These are phyloP conservation scores for Rhipidura dahli DNA, from an alignment of 2,113 vertebrate genomes.

Conservation along the genomic window DNA sequence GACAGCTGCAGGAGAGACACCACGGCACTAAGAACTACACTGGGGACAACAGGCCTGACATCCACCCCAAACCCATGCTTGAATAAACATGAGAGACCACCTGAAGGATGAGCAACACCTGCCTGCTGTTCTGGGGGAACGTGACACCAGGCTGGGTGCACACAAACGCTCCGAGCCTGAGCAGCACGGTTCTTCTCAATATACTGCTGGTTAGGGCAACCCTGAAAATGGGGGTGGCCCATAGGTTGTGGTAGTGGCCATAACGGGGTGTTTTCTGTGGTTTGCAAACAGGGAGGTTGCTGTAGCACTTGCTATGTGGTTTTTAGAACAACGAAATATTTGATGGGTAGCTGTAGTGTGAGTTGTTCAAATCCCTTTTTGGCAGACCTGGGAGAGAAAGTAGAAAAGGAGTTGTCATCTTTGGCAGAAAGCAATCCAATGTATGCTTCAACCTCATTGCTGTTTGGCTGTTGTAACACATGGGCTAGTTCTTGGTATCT, in stretches of 20 bases:
- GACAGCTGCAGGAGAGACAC: background rate
- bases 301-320: accelerated
- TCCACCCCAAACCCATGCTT: background rate
- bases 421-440: background rate
- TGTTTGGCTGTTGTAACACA: accelerated
- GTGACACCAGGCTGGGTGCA: background rate
- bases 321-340: background rate
- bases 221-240: accelerated
- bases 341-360: background rate
- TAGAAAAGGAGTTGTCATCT: background rate
- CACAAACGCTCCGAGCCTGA: background rate
- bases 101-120: background rate
- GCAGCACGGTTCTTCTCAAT: background rate
- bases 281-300: accelerated
- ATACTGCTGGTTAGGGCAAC: background rate
- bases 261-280: accelerated
- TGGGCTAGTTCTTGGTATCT: background rate
- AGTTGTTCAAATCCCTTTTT: background rate
- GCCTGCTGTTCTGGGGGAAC: background rate
- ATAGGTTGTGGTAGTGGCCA: accelerated
- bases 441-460: background rate
- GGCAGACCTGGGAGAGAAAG: background rate
- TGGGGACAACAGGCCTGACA: background rate
- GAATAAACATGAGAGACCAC: background rate
- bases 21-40: background rate